Base-by-base conservation (phyloP, 2,113 vertebrate genomes). In the Potamarius usumacintae region DNA sequence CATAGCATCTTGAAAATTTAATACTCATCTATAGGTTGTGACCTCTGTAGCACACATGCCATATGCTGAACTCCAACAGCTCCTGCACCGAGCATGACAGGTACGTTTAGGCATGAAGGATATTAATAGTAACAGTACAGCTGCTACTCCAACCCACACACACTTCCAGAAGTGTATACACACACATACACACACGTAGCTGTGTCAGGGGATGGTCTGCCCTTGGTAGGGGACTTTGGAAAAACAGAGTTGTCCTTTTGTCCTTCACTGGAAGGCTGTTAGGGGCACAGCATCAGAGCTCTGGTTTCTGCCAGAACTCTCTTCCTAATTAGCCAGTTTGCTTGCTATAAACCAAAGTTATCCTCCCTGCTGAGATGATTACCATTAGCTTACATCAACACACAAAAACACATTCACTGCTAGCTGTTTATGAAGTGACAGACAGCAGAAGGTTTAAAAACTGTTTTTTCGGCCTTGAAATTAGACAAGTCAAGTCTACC, bases 91-190 rank as follows among this genome's bases (percentile, higher is more conserved):
- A 72, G 42, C 80, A 83, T 12, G 48, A 69, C 67, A 25, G n/a
- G 30, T 77, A 83, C 22, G 71, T 87, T 76, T 65, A 63, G 69
- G 4, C n/a, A 34, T 55, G 18, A 53, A 5, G 30, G 57, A 76
- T 87, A 87, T 87, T 87, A 83, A 83, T 87, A 87, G 81, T 69
- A 53, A 62, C 58, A 18, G 86, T 63, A 65, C 86, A 87, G 69
- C 81, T 87, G 67, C 86, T 83, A 55, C 55, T 69, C 55, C 78
- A n/a, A n/a, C 60, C 20, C 60, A 83, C 57, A 83, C 62, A 83
- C 62, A 83, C 2, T n/a, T 48, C 10, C 25, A 27, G 52, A 57
- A 55, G 62, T 27, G 14, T 27, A 57, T 27, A 72, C 50, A 20
- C 50, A 72, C 50, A 27, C n/a, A 57, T 27, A 72, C 50, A 20